Percentiles rank a stretch among this genome's conserved stretches.
Conservation (phyloP, 1,140 invertebrate genomes). For the Reticulitermes speratus region DNA sequence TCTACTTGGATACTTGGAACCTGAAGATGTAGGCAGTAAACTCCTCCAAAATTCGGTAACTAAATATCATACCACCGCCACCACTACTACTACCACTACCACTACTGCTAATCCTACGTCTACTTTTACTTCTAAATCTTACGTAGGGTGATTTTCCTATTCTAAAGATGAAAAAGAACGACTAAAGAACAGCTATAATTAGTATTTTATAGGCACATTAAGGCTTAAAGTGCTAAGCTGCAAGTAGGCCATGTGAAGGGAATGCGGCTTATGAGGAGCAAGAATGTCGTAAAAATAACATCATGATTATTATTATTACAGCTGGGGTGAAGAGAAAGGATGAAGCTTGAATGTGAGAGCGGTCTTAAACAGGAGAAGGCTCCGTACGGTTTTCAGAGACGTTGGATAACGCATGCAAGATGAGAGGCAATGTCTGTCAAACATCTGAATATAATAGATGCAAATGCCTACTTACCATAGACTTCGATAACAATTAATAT, state of each 20-base stretch:
- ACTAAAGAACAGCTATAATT: background rate
- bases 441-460: background rate
- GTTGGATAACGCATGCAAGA: background rate
- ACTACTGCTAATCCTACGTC: too few species aligned
- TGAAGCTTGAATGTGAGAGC: background rate
- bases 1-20: too few species aligned
- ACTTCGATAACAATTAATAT: too few species aligned
- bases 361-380: background rate
- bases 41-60: too few species aligned
- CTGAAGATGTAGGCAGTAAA: too few species aligned
- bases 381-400: background rate
- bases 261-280: background rate
- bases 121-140: background rate
- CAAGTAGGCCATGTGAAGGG: background rate
- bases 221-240: background rate
- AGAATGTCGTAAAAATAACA: conserved; percentile 7
- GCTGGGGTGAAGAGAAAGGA: background rate
- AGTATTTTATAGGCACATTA: conserved; percentile 14
- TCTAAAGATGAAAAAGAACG: background rate
- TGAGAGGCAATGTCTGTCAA: background rate
- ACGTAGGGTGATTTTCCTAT: background rate
- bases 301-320: conserved; percentile 3
- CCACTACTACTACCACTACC: too few species aligned
- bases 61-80: too few species aligned
- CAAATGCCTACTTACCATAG: background rate